These are phyloP conservation scores for Harpagifer antarcticus DNA, from an alignment of 2,797 vertebrate species.

Conservation along the genomic window DNA sequence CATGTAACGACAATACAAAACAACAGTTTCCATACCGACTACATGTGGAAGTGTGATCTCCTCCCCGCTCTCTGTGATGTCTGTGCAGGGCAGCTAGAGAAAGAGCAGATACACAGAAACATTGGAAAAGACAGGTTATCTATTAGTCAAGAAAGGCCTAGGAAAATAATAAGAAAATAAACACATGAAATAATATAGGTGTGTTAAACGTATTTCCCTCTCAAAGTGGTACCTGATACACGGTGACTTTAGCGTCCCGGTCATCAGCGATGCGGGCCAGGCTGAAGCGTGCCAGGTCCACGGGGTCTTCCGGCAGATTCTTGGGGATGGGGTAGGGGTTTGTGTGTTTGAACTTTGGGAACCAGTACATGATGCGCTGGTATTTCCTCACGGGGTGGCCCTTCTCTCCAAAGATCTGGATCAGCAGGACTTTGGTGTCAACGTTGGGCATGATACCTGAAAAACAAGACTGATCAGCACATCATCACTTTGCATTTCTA, in stretches of 20 bases:
- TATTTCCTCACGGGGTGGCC: slow-evolving; percentile 90
- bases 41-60: slow-evolving; percentile 74
- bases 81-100: slow-evolving; percentile 81
- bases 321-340: slow-evolving; percentile 89
- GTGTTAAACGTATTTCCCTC: neutral
- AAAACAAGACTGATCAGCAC: slow-evolving; percentile 12
- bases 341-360: slow-evolving; percentile 88
- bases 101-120: slow-evolving; percentile 12
- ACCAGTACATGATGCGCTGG: slow-evolving; percentile 91
- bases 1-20: neutral
- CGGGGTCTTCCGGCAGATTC: slow-evolving; percentile 83
- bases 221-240: slow-evolving; percentile 87
- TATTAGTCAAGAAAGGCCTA: neutral
- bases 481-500: no score
- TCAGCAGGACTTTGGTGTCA: slow-evolving; percentile 89
- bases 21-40: slow-evolving; percentile 65
- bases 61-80: slow-evolving; percentile 72
- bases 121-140: neutral
- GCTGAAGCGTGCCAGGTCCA: slow-evolving; percentile 86
- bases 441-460: slow-evolving; percentile 88
- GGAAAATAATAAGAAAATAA: neutral
- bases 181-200: neutral
- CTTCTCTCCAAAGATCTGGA: slow-evolving; percentile 89
- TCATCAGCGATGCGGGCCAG: slow-evolving; percentile 87
- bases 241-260: slow-evolving; percentile 82